Evolutionary conservation across 2,888 invertebrate species (phyloP), one percentile per base, ranked within the genome.

Genomic region (Lingula anatina): DNA sequence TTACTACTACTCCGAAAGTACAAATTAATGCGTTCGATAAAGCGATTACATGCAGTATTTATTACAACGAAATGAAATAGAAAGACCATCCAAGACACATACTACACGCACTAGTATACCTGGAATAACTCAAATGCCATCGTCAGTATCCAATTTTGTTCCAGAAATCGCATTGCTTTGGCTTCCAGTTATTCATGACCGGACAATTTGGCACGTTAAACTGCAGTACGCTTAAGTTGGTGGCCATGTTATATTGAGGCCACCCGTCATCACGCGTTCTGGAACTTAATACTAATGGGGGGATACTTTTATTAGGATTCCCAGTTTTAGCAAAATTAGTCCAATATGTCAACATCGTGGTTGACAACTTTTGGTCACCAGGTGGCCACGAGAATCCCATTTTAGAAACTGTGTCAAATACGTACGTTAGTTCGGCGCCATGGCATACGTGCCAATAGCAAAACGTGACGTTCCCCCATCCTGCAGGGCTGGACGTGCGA

Each of bases 241-340:
- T 38, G 15, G 27, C 40, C 2, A 41, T 2, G n/a, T 49, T 47
- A 50, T 64, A 64, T 23, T 31, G 36, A 5, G 66, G 66, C 67
- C 67, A 64, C 15, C 28, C 28, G 36, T 24, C 39, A 28, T 42
- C 25, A 23, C 47, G 15, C 3, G 53, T 7, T 28, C 47, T 31
- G 7, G 41, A 48, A 18, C 26, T 23, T 26, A 54, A 44, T 9
- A 55, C 53, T 12, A 45, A 24, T 4, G 46, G 31, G 9, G 64
- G 61, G n/a, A 24, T 31, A 9, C 41, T 44, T 26, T 44, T 44
- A 39, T 60, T 61, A 1, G 68, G 68, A 44, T 66, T 54, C 27
- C 66, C 66, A 12, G 62, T 58, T 44, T 66, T 67, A 4, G 70
- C 70, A 44, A 72, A 71, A 50, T 70, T 72, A n/a, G 67, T 56